phyloP scores from a whole-genome alignment of 2,797 vertebrate species.

The Anniella stebbinsi region DNA sequence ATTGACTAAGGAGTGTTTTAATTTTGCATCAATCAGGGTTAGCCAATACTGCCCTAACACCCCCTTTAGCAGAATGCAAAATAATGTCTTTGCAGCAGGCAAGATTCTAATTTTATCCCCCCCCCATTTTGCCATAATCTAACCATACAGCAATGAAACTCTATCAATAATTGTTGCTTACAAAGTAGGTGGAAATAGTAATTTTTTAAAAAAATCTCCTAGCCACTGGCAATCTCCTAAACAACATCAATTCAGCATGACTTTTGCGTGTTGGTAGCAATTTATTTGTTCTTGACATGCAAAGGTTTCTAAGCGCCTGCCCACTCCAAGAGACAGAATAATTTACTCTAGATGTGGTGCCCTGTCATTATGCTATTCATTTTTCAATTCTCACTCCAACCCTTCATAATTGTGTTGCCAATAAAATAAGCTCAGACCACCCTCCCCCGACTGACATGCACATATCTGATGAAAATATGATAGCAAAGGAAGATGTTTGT shows the following conservation, averaged over 20 bases:
- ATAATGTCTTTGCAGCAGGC: slow-evolving; percentile 71
- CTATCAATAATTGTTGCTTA: slow-evolving; percentile 35
- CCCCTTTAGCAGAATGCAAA: slow-evolving; percentile 16
- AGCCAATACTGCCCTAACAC: slow-evolving; percentile 67
- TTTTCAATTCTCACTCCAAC: slow-evolving; percentile 32
- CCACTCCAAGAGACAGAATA: slow-evolving; percentile 13
- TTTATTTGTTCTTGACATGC: background rate
- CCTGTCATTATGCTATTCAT: background rate
- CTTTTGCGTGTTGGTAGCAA: background rate
- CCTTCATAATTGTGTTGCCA: slow-evolving; percentile 20
- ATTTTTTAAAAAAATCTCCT: slow-evolving; percentile 4
- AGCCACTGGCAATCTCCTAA: background rate
- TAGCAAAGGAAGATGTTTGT: slow-evolving; percentile 14
- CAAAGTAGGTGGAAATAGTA: slow-evolving; percentile 4
- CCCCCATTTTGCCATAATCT: slow-evolving; percentile 37
- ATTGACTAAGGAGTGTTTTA: slow-evolving; percentile 68
- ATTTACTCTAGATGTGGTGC: slow-evolving; percentile 36
- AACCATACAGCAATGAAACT: slow-evolving; percentile 27
- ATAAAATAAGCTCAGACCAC: background rate
- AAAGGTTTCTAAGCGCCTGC: slow-evolving; percentile 29
- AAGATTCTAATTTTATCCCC: slow-evolving; percentile 24
- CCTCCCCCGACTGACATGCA: background rate
- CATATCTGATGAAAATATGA: background rate
- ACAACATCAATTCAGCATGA: background rate
- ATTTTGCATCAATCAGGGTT: slow-evolving; percentile 69